phyloP scores from a whole-genome alignment of 64 coral and sea anemone species.

The Montipora cactus region DNA sequence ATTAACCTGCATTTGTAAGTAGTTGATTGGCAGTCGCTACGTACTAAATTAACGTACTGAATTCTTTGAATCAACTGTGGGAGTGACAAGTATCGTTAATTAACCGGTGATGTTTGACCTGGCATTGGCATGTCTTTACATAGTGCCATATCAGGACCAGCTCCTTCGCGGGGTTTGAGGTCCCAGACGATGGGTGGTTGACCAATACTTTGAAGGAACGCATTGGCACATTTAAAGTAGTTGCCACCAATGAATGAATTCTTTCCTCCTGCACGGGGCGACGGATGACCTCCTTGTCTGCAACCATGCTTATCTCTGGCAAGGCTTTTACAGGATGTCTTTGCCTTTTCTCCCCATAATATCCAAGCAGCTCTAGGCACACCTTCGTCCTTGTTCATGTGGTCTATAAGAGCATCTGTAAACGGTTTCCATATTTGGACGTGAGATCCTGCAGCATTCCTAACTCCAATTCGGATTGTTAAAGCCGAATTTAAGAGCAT shows the following conservation, averaged over 20 bases:
- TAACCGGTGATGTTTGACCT: no score
- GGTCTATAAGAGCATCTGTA: not conserved
- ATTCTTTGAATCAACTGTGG: no score
- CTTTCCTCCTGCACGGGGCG: not conserved
- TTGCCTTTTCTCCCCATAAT: not conserved
- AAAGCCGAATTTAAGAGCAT: conserved; percentile 29
- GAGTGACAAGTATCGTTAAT: no score
- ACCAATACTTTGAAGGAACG: not conserved
- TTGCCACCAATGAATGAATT: not conserved
- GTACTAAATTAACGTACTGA: no score
- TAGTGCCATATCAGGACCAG: no score
- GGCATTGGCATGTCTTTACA: no score
- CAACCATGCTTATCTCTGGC: not conserved
- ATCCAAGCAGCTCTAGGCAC: not conserved
- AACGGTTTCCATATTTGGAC: not conserved
- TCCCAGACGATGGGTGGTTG: no score
- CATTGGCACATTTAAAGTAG: not conserved
- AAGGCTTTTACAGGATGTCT: not conserved
- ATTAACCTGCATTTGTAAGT: no score
- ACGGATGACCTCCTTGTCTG: not conserved
- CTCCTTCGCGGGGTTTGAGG: no score
- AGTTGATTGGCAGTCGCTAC: no score
- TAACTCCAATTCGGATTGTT: not conserved
- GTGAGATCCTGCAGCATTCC: not conserved
- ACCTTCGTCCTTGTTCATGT: not conserved